Base-by-base conservation (phyloP, 2,888 invertebrate species). In the Lucinisca nassula region DNA sequence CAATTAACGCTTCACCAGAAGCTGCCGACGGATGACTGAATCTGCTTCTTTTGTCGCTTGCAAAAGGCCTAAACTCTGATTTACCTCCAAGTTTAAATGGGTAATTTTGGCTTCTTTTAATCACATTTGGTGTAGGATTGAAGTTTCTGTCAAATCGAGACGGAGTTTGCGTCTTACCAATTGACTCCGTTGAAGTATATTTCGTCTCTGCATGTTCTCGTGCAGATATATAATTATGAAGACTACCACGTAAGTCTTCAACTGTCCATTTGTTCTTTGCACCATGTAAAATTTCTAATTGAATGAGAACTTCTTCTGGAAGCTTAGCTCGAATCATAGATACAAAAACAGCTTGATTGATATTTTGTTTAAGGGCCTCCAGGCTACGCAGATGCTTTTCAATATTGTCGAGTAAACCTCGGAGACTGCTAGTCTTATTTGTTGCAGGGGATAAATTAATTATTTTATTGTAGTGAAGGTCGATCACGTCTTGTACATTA, bases 401-500 rank as follows among this genome's bases (percentile, higher is more conserved):
- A 38, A 77, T 61, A 17, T 12, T 81, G 35, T 84, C 80, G 24
- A 67, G 8, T 17, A 84, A 74, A 51, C 24, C 49, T 51, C 80
- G 12, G 30, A 85, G 32, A 55, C 81, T 77, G 40, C 78, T 78
- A 21, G 49, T 78, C 30, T 38, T 72, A 24, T 77, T 49, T n/a
- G n/a, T 82, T n/a, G 73, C 35, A 17, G 85, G 77, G 21, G 38
- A n/a, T 24, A 82, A 8, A n/a, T 72, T 77, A 1, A 82, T 10
- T 10, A 82, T n/a, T 10, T 38, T 12, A 17, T 76, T 70, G 24
- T 83, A 83, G 70, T 83, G 83, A 38, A 78, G 21, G 58, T 83
- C 78, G 27, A 85, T 78, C 27, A 85, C 45, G 45, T 78, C 79
- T 72, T 85, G 85, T 78, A 55, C 72, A 58, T 82, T 55, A 40